Percentiles rank a stretch among this genome's conserved stretches.
phyloP scores from a whole-genome alignment of 1,140 invertebrate species.

The Palaemon carinicauda region DNA sequence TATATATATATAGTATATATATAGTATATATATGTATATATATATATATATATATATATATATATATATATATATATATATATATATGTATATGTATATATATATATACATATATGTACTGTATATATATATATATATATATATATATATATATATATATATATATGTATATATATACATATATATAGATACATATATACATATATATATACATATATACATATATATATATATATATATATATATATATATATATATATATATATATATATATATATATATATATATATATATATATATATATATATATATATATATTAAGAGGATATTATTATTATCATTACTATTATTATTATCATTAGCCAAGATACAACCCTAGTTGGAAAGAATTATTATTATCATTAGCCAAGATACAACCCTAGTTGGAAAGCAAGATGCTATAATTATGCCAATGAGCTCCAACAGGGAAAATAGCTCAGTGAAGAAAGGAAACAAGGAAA shows the following conservation, averaged over 20 bases:
- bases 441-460: too few relatives aligned
- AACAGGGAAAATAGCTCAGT: too few relatives aligned
- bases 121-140: neutral
- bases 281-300: too few relatives aligned
- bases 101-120: constrained; percentile 17
- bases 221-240: neutral
- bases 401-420: too few relatives aligned
- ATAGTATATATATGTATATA: neutral
- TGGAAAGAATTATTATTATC: too few relatives aligned
- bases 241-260: constrained; percentile 2
- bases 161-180: neutral
- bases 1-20: neutral
- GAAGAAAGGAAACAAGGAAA: too few relatives aligned
- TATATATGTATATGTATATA: neutral
- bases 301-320: too few relatives aligned
- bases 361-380: too few relatives aligned
- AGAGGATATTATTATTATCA: too few relatives aligned
- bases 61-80: constrained; percentile 7
- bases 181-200: neutral
- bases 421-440: too few relatives aligned
- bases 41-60: neutral
- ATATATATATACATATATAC: neutral
- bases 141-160: neutral
- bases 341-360: too few relatives aligned
- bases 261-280: constrained; percentile 2